Base-by-base conservation (phyloP, 2,797 vertebrate species). In the Brachymystax lenok region DNA sequence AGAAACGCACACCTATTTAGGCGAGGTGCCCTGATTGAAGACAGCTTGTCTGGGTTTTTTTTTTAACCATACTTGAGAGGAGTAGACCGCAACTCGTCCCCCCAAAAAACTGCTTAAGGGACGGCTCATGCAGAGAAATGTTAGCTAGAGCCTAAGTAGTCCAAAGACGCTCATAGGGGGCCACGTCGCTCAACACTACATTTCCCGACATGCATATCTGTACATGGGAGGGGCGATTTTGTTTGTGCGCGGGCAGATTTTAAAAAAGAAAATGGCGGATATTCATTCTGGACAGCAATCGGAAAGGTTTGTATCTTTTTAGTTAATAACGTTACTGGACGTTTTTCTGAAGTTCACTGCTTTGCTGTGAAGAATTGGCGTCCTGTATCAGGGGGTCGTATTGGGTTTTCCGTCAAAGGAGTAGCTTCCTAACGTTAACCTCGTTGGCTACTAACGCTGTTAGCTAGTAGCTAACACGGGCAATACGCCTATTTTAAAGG, bases 261-360 rank as follows among this genome's bases (percentile, higher is more conserved):
- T 94, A 91, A 84, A 93, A 95, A 88, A 46, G 0, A 46, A 86
- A 93, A 95, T 95, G 94, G 94, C 93, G 93, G 94, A 93, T 74
- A 79, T 75, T 77, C 59, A 81, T 40, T 54, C 35, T 1, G 71
- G 78, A 75, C 51, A 40, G 28, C 80, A 10, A 5, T 46, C 51
- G 12, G 28, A 81, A 1, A 2, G 86, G 92, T 94, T 77, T 51
- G 88, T 90, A 27, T 46, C 2, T 46, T 19, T 52, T 63, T 16
- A 0, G 5, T 54, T 1, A 69, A 33, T 28, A 51, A 50, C 51
- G 16, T 17, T 40, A 59, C 17, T 69, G 19, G 35, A 46, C 33
- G 8, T 12, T 72, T 59, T 2, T 59, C 56, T 59, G 56, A 59
- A 59, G 16, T 59, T 66, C 24, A 30, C 3, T 6, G 24, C 1